phyloP scores from a whole-genome alignment of 2,113 vertebrate species.

The Nestor notabilis region DNA sequence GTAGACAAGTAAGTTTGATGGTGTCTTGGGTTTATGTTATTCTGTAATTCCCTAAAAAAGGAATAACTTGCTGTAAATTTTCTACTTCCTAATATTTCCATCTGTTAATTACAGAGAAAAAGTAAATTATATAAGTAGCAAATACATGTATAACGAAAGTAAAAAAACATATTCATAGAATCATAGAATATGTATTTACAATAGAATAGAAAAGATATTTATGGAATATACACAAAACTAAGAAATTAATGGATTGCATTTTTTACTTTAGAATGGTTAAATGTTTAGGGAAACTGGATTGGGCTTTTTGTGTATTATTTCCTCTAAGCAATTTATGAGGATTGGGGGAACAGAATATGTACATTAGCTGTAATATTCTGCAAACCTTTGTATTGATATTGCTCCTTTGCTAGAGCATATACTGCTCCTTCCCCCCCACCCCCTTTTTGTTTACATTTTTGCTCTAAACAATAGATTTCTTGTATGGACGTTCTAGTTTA shows the following conservation, averaged over 20 bases:
- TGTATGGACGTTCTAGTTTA: not conserved
- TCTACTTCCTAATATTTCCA: not conserved
- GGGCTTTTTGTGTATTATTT: not conserved
- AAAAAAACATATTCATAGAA: not conserved
- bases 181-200: not conserved
- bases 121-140: not conserved
- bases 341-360: not conserved
- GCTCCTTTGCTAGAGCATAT: not conserved
- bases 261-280: not conserved
- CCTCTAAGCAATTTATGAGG: not conserved
- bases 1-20: not conserved
- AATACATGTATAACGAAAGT: accelerated
- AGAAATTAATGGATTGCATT: not conserved
- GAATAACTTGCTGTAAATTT: not conserved
- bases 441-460: not conserved
- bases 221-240: not conserved
- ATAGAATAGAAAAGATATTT: not conserved
- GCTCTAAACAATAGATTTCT: not conserved
- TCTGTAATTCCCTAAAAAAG: not conserved
- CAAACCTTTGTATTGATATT: not conserved
- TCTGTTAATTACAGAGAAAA: not conserved
- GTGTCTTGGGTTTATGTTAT: not conserved
- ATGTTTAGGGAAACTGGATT: not conserved
- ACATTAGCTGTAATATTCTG: not conserved
- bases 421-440: not conserved